A percentile compares a stretch with the other conserved stretches of the same genome.
Conservation (phyloP, 2,888 invertebrate species). For the Cheilosia variabilis region DNA sequence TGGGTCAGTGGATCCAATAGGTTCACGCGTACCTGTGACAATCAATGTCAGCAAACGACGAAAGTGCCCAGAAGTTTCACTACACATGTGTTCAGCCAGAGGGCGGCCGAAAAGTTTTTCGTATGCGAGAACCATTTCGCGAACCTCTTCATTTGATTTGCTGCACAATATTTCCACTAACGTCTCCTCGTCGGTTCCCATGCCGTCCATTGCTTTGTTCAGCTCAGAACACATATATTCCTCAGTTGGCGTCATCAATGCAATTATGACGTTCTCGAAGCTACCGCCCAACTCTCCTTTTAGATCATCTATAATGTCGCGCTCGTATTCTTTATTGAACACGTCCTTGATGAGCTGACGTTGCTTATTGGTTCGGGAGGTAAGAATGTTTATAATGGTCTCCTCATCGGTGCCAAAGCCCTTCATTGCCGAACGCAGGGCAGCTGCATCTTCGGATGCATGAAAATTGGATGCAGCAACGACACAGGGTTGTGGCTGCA, state of each 20-base stretch:
- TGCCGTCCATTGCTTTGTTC: constrained; percentile 89
- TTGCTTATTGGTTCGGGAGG: constrained; percentile 88
- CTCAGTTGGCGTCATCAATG: constrained; percentile 87
- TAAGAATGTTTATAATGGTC: constrained; percentile 89
- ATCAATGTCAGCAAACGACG: constrained; percentile 89
- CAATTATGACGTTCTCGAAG: constrained; percentile 90
- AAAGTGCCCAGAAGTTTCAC: constrained; percentile 91
- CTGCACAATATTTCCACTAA: constrained; percentile 91
- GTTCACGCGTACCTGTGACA: constrained; percentile 87
- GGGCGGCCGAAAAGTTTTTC: constrained; percentile 87
- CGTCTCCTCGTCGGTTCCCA: constrained; percentile 89
- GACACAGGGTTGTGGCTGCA: constrained; percentile 85
- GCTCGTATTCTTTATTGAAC: constrained; percentile 86
- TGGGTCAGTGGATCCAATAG: constrained; percentile 86
- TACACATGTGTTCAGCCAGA: constrained; percentile 89
- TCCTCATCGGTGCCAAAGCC: constrained; percentile 90
- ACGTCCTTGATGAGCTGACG: constrained; percentile 88
- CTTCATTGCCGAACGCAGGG: constrained; percentile 88
- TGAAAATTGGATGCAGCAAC: constrained; percentile 86
- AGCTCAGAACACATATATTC: constrained; percentile 90
- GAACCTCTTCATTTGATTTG: constrained; percentile 87
- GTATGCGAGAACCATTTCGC: constrained; percentile 86
- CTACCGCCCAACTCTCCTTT: constrained; percentile 90
- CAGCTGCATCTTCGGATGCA: constrained; percentile 86
- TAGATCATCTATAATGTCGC: constrained; percentile 87